These are phyloP conservation scores for Iphiclides podalirius DNA, from an alignment of 2,888 invertebrate genomes.

Conservation along the genomic window DNA sequence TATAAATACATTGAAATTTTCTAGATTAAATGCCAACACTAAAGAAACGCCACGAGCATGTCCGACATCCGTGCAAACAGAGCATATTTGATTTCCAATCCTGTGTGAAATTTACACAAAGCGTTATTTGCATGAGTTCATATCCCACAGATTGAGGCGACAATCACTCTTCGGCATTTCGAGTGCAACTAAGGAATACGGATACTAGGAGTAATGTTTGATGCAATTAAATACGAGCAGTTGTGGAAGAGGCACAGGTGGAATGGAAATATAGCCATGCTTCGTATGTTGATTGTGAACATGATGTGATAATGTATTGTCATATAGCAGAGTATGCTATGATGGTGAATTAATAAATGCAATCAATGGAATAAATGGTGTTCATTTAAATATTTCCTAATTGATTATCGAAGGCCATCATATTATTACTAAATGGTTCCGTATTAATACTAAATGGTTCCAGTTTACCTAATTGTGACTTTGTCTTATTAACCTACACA, in stretches of 20 bases:
- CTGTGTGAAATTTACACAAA: background rate
- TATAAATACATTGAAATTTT: slow-evolving; percentile 10
- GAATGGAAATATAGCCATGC: slow-evolving; percentile 31
- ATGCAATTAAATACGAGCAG: slow-evolving; percentile 31
- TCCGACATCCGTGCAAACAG: slow-evolving; percentile 42
- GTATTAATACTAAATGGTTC: slow-evolving; percentile 54
- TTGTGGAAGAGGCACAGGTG: slow-evolving; percentile 28
- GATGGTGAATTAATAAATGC: slow-evolving; percentile 41
- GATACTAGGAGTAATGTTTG: slow-evolving; percentile 55
- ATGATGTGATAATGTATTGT: slow-evolving; percentile 20
- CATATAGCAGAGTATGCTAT: background rate
- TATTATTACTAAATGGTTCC: slow-evolving; percentile 55
- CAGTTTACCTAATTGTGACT: slow-evolving; percentile 37
- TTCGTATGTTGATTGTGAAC: slow-evolving; percentile 26
- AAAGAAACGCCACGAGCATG: slow-evolving; percentile 30
- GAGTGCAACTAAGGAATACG: slow-evolving; percentile 73
- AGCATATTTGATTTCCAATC: background rate
- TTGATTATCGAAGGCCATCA: slow-evolving; percentile 30
- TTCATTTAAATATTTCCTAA: slow-evolving; percentile 28
- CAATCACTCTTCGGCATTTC: slow-evolving; percentile 75
- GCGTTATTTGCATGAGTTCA: slow-evolving; percentile 31
- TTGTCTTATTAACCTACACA: slow-evolving; percentile 3
- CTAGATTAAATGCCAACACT: slow-evolving; percentile 29
- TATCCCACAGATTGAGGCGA: slow-evolving; percentile 42
- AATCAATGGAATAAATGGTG: slow-evolving; percentile 45